phyloP scores from a whole-genome alignment of 2,888 invertebrate genomes.

The Apotomis capreana region DNA sequence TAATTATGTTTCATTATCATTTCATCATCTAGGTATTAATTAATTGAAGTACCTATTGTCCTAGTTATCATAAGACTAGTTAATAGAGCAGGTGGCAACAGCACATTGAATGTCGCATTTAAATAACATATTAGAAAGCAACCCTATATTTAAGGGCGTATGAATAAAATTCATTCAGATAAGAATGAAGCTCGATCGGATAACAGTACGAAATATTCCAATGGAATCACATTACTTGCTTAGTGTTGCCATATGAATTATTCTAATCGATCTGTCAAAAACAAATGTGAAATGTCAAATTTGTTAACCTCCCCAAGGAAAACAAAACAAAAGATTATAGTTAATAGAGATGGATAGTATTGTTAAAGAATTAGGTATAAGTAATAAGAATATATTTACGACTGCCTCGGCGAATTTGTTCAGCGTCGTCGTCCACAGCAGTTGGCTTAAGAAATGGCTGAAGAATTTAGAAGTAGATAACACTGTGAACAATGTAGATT shows the following conservation, averaged over 20 bases:
- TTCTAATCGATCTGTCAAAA: conserved; percentile 42
- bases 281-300: conserved; percentile 42
- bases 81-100: too few species aligned
- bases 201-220: background rate
- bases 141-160: background rate
- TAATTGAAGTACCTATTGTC: background rate
- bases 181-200: too few species aligned
- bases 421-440: conserved; percentile 85
- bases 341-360: conserved; percentile 85
- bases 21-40: background rate
- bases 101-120: too few species aligned
- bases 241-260: conserved; percentile 25
- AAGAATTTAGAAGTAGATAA: conserved; percentile 75
- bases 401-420: conserved; percentile 84
- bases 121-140: background rate
- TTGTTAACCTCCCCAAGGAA: conserved; percentile 45
- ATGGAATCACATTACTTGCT: background rate
- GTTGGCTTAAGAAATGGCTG: conserved; percentile 86
- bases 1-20: background rate
- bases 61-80: background rate
- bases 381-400: conserved; percentile 85
- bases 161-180: background rate
- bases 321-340: conserved; percentile 70
- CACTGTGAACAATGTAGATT: conserved; percentile 71
- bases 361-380: conserved; percentile 88